Evolutionary conservation across 2,888 invertebrate genomes (phyloP).

Genomic region (Eilema griseolum): DNA sequence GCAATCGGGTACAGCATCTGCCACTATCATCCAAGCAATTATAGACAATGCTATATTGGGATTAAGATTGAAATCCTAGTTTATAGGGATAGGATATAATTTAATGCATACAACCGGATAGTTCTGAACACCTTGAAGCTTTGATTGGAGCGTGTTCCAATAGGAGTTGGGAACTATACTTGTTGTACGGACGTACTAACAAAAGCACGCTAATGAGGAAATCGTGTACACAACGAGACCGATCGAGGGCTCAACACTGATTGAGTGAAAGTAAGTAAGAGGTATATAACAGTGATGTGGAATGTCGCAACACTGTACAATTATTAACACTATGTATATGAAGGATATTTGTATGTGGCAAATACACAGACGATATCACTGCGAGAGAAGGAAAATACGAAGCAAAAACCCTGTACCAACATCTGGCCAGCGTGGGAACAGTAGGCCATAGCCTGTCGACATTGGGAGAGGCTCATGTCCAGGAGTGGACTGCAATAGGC

Average conservation of each 20-base stretch:
- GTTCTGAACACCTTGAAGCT: conserved; percentile 64
- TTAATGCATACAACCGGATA: conserved; percentile 46
- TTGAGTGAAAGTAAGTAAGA: conserved; percentile 77
- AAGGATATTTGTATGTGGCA: conserved; percentile 56
- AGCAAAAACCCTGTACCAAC: no score
- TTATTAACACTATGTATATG: conserved; percentile 57
- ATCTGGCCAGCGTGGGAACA: no score
- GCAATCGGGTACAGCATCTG: conserved; percentile 49
- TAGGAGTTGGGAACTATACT: conserved; percentile 55
- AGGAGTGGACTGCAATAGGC: no score
- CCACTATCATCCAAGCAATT: conserved; percentile 34
- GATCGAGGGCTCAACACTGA: conserved; percentile 68
- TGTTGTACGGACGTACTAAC: conserved; percentile 62
- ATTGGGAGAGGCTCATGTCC: no score
- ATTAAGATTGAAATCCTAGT: conserved; percentile 42
- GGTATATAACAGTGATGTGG: conserved; percentile 51
- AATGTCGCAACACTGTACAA: conserved; percentile 44
- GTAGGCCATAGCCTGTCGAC: no score
- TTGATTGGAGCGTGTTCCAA: conserved; percentile 70
- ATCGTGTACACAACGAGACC: conserved; percentile 70
- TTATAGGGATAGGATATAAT: conserved; percentile 29
- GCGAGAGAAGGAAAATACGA: no score
- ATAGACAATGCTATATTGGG: conserved; percentile 21
- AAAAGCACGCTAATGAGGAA: conserved; percentile 83
- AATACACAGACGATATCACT: no score